Conservation (phyloP, 1,140 invertebrate genomes). For the Drosophila eugracilis region DNA sequence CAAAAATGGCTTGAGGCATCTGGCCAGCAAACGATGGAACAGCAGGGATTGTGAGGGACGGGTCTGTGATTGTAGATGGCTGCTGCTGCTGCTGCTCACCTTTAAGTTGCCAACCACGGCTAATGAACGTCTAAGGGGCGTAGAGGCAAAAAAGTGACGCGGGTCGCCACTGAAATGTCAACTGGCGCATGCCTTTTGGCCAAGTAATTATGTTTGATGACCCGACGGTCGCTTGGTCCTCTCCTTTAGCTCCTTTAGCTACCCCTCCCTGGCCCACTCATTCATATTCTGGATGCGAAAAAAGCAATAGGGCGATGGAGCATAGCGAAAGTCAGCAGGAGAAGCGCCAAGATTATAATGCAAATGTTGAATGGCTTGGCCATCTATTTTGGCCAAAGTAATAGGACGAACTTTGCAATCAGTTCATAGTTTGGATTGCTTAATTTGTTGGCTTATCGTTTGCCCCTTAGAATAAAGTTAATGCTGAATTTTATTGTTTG, state of each 20-base stretch:
- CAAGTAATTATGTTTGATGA: conserved; percentile 80
- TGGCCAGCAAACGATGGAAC: conserved; percentile 9
- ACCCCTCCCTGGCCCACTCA: not conserved
- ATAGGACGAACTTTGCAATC: conserved; percentile 32
- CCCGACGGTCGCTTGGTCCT: conserved; percentile 28
- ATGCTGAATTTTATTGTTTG: conserved; percentile 13
- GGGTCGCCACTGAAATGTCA: conserved; percentile 60
- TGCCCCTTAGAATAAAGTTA: conserved; percentile 3
- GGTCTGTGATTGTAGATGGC: no score
- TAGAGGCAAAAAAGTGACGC: conserved; percentile 2
- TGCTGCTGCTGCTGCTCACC: conserved; percentile 33
- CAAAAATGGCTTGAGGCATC: conserved; percentile 48
- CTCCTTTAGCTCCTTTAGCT: conserved; percentile 8
- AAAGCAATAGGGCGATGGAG: conserved; percentile 36
- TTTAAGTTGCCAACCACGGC: conserved; percentile 47
- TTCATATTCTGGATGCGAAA: conserved; percentile 10
- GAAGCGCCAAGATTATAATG: conserved; percentile 48
- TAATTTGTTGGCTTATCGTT: conserved; percentile 39
- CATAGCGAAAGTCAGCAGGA: conserved; percentile 6
- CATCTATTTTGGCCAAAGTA: conserved; percentile 35
- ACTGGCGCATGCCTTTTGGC: conserved; percentile 72
- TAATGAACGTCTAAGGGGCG: conserved; percentile 46
- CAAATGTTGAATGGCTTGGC: conserved; percentile 47
- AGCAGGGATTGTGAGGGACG: no score
- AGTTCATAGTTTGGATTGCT: conserved; percentile 38